Evolutionary conservation across 2,888 invertebrate genomes (phyloP).

Genomic region (Trachelus troglodyta): DNA sequence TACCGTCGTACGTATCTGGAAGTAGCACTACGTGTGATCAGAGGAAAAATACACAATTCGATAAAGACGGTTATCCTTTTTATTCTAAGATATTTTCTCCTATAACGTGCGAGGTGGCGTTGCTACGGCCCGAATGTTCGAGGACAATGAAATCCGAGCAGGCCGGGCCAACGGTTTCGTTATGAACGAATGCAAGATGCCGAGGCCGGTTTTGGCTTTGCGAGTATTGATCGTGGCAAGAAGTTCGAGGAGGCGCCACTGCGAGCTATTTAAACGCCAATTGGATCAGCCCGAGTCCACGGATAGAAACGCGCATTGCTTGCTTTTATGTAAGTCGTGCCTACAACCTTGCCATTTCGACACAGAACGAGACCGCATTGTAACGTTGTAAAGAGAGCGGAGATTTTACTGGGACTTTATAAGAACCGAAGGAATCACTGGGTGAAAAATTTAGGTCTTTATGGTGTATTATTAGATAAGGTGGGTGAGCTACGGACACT

Average conservation of each 20-base stretch:
- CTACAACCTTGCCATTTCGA: not conserved
- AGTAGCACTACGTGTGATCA: not conserved
- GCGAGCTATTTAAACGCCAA: constrained; percentile 49
- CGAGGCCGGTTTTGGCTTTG: constrained; percentile 40
- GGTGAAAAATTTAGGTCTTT: not conserved
- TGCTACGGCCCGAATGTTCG: not conserved
- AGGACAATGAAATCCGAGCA: not conserved
- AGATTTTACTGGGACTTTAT: not conserved
- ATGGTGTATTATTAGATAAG: not conserved
- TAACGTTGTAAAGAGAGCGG: not conserved
- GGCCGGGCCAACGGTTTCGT: not conserved
- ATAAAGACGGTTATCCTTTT: not conserved
- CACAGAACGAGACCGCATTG: not conserved
- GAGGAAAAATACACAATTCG: not conserved
- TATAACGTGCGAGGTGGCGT: not conserved
- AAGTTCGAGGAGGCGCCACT: constrained; percentile 37
- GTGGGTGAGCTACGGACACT: not conserved
- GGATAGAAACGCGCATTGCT: not conserved
- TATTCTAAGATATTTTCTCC: not conserved
- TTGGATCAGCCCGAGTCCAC: constrained; percentile 46
- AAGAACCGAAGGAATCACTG: not conserved
- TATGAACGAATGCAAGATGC: constrained; percentile 9
- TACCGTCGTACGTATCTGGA: not conserved
- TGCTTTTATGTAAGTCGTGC: not conserved
- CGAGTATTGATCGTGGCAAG: constrained; percentile 45